A percentile compares a stretch with the other conserved stretches of the same genome.
phyloP scores from a whole-genome alignment of 2,797 vertebrate species.

The Nannoperca obscura region DNA sequence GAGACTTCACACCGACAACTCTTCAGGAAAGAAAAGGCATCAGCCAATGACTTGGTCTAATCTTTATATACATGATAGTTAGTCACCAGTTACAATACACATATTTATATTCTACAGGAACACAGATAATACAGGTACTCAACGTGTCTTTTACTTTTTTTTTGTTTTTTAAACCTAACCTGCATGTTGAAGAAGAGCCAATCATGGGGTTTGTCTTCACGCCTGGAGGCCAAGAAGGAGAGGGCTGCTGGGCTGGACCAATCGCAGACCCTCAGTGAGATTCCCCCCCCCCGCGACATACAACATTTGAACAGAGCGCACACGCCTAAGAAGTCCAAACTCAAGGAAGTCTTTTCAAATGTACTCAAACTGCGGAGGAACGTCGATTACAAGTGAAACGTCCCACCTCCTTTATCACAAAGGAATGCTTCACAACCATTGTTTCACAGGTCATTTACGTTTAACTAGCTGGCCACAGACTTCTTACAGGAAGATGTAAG shows the following conservation, averaged over 20 bases:
- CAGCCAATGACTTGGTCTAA: slow-evolving; percentile 77
- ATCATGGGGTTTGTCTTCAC: slow-evolving; percentile 79
- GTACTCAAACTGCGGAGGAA: slow-evolving; percentile 24
- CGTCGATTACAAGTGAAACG: slow-evolving; percentile 13
- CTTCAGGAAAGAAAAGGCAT: slow-evolving; percentile 55
- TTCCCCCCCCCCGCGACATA: neutral
- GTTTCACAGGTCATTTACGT: neutral
- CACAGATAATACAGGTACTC: slow-evolving; percentile 90
- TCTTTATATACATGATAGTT: slow-evolving; percentile 88
- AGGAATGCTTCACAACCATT: slow-evolving; percentile 46
- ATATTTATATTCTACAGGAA: slow-evolving; percentile 86
- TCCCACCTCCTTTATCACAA: slow-evolving; percentile 37
- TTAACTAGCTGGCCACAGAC: neutral
- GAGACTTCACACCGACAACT: neutral
- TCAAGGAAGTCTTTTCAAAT: slow-evolving; percentile 14
- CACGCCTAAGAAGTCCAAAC: slow-evolving; percentile 23
- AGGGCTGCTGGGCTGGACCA: slow-evolving; percentile 5
- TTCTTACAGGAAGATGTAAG: slow-evolving; percentile 11
- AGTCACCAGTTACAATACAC: slow-evolving; percentile 87
- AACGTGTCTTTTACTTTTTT: slow-evolving; percentile 63
- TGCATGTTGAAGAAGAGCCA: slow-evolving; percentile 76
- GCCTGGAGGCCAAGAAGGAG: slow-evolving; percentile 32
- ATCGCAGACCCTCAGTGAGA: slow-evolving; percentile 15
- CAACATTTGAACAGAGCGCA: slow-evolving; percentile 39
- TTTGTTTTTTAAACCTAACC: slow-evolving; percentile 71